These are phyloP conservation scores for Orthosia incerta DNA, from an alignment of 2,888 invertebrate genomes.

Conservation along the genomic window DNA sequence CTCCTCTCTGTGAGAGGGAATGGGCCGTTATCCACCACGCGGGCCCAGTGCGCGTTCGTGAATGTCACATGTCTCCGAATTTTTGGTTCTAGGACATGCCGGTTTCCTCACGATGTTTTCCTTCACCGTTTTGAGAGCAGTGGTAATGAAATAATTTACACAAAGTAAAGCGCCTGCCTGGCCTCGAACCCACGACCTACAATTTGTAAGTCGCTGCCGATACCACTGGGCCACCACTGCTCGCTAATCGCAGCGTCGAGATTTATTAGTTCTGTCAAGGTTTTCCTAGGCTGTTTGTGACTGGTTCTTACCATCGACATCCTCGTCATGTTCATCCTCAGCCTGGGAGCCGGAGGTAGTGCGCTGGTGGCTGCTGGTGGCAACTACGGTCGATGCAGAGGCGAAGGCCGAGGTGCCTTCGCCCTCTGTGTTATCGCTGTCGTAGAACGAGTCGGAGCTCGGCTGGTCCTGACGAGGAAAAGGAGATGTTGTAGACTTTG, in stretches of 20 bases:
- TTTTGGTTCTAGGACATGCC: too few relatives aligned
- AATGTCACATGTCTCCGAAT: too few relatives aligned
- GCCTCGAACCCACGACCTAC: too few relatives aligned
- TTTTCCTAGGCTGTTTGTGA: neutral
- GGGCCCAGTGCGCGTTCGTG: too few relatives aligned
- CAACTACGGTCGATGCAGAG: slow-evolving; percentile 76
- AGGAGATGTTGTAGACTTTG: neutral
- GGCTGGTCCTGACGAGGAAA: slow-evolving; percentile 93
- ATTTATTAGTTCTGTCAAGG: neutral
- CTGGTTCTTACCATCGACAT: slow-evolving; percentile 90
- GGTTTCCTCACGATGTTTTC: too few relatives aligned
- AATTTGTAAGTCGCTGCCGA: too few relatives aligned
- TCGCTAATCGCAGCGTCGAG: neutral
- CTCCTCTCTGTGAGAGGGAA: too few relatives aligned
- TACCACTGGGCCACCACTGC: too few relatives aligned
- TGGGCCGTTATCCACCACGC: too few relatives aligned
- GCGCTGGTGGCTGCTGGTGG: slow-evolving; percentile 83
- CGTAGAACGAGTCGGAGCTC: slow-evolving; percentile 97
- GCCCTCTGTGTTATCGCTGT: slow-evolving; percentile 95
- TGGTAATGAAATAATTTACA: too few relatives aligned
- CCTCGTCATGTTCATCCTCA: slow-evolving; percentile 93
- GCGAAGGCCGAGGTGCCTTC: slow-evolving; percentile 85
- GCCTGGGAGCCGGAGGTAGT: slow-evolving; percentile 89
- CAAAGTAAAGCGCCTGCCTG: too few relatives aligned
- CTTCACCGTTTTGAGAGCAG: too few relatives aligned